Conservation (phyloP, 2,113 vertebrate genomes). For the mouse (Mus musculus) region GRCm39 chr8:94321501-94322000, state of each 20-base stretch:
- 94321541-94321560: background rate
- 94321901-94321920: background rate
- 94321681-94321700: constrained; percentile 23
- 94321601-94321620: background rate
- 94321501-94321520: background rate
- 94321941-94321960: background rate
- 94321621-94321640: background rate
- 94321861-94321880: background rate
- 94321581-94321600: background rate
- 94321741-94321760: constrained; percentile 18
- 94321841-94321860: background rate
- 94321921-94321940: background rate
- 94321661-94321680: background rate
- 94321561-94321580: background rate
- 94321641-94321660: background rate
- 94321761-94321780: constrained; percentile 35
- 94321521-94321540: background rate
- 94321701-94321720: background rate
- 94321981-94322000: background rate
- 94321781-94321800: background rate
- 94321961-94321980: background rate
- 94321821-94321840: background rate
- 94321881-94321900: background rate
- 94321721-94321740: background rate
- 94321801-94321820: background rate